A percentile compares a stretch with the other conserved stretches of the same genome.
These are phyloP conservation scores for Pseudomyrmex flavicornis DNA, from an alignment of 1,140 invertebrate species.

Conservation along the genomic window DNA sequence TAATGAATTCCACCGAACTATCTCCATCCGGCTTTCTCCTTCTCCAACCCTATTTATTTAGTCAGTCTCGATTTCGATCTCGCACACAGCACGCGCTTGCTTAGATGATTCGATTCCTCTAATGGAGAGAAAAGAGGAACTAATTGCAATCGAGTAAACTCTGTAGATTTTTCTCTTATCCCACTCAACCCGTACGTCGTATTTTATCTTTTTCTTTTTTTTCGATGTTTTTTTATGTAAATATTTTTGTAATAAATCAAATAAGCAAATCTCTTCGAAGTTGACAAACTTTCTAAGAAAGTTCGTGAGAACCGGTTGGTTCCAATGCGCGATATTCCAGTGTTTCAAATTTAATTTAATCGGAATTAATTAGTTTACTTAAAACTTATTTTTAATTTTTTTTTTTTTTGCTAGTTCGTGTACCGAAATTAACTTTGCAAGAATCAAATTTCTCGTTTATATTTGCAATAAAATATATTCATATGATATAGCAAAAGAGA, in stretches of 20 bases:
- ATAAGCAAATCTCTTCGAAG: too few relatives aligned
- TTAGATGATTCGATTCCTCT: slow-evolving; percentile 34
- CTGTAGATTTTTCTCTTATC: not conserved
- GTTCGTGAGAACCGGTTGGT: too few relatives aligned
- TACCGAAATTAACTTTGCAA: too few relatives aligned
- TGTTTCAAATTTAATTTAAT: too few relatives aligned
- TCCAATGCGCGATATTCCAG: too few relatives aligned
- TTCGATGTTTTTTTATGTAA: too few relatives aligned
- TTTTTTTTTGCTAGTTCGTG: too few relatives aligned
- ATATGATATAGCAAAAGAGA: not conserved
- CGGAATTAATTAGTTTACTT: too few relatives aligned
- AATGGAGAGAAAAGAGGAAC: not conserved
- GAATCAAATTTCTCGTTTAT: not conserved
- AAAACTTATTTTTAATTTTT: too few relatives aligned
- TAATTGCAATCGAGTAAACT: slow-evolving; percentile 26
- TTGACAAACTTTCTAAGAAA: too few relatives aligned
- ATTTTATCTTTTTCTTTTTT: too few relatives aligned
- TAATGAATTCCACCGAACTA: slow-evolving; percentile 70
- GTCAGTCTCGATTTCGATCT: slow-evolving; percentile 38
- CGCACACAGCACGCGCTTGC: slow-evolving; percentile 1
- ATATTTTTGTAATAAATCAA: not conserved
- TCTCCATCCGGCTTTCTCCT: slow-evolving; percentile 18
- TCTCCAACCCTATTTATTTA: slow-evolving; percentile 30
- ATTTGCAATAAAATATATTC: not conserved
- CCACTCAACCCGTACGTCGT: too few relatives aligned